phyloP scores from a whole-genome alignment of 2,113 vertebrate species.

The Carassius gibelio region DNA sequence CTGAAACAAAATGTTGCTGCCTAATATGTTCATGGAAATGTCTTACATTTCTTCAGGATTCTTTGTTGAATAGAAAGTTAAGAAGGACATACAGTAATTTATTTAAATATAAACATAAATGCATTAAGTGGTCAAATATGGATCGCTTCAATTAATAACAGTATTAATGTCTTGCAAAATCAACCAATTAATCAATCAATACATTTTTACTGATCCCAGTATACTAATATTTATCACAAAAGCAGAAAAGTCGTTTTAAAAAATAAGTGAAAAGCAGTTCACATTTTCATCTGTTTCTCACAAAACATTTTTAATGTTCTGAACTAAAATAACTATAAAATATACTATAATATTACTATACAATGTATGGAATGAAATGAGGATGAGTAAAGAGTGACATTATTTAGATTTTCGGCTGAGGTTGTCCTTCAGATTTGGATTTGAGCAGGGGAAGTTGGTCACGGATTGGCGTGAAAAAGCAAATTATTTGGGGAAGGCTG shows the following conservation, averaged over 20 bases:
- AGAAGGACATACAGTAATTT: not conserved
- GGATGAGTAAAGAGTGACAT: not conserved
- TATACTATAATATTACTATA: too few species aligned
- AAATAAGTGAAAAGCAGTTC: too few species aligned
- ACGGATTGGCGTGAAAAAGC: not conserved
- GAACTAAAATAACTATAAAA: not conserved
- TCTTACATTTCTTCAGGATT: not conserved
- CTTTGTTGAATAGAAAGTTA: not conserved
- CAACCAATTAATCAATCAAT: not conserved
- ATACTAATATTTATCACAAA: too few species aligned
- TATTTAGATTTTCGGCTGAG: not conserved
- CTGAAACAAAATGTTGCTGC: not conserved
- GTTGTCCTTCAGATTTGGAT: not conserved
- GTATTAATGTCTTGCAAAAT: not conserved
- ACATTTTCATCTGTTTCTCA: not conserved
- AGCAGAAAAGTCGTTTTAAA: too few species aligned
- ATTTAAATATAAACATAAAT: not conserved
- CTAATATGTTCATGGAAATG: not conserved
- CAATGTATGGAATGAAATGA: not conserved
- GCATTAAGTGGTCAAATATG: too few species aligned
- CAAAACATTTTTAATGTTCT: not conserved
- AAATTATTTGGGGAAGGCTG: constrained; percentile 2
- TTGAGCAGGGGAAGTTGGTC: not conserved
- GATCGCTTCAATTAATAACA: not conserved
- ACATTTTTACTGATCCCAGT: not conserved